Base-by-base conservation (phyloP, 2,113 vertebrate species). In the Oophaga pumilio region DNA sequence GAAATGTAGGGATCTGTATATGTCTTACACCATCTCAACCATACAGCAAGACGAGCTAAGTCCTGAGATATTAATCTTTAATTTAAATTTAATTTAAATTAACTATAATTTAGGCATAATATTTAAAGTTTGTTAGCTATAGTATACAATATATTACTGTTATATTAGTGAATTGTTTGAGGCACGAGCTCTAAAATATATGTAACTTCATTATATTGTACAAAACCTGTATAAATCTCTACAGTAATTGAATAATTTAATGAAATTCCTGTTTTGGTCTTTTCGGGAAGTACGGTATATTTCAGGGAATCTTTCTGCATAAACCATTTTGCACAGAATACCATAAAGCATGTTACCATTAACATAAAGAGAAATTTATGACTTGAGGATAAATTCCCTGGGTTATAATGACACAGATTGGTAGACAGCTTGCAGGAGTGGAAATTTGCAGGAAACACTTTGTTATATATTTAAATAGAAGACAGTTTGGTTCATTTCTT, bases 391-490 rank as follows among this genome's bases (percentile, higher is more conserved):
- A 43, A 76, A 24, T 62, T 85, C 20, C 52, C n/a, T 60, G 68
- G 22, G 24, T 59, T 85, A 57, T 12, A 59, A 52, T 26, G 53
- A 33, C 52, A 85, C 68, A 84, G 20, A 56, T 13, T 85, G 28
- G 17, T 18, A 85, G 26, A 74, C 15, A 59, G 68, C 26, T 74
- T 59, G 20, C 22, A 60, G 24, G 57, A 85, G 18, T 13, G 10
- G 53, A 76, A 85, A 76, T 84, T 20, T 71, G 0, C 10, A 18
- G 49, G 24, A 84, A 84, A 15, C 57, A 59, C 18, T 60, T 76
- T 56, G 28, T 85, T 76, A 18, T 11, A 74, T 59, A 74, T 59
- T 74, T 8, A 60, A 85, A 84, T 85, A 18, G 74, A n/a, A 56
- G 17, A 71, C 57, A 17, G n/a, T 50, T 62, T 22, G 24, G 56